phyloP scores from a whole-genome alignment of 2,113 vertebrate genomes.

The Salvelinus alpinus region DNA sequence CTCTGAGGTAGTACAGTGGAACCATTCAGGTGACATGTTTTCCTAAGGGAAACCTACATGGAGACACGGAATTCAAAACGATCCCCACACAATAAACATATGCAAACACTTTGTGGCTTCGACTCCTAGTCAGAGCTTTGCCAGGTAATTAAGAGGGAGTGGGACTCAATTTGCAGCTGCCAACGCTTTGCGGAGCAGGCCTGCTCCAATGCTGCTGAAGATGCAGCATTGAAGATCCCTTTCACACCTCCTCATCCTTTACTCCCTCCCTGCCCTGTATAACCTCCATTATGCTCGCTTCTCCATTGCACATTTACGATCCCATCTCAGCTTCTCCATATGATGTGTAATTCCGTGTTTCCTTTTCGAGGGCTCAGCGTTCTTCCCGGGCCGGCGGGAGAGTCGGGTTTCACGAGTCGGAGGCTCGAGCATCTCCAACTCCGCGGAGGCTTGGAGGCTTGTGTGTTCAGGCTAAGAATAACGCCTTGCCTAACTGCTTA shows the following conservation, averaged over 20 bases:
- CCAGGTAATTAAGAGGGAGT: background rate
- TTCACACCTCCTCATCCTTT: background rate
- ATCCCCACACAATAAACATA: too few species aligned
- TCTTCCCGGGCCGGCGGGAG: background rate
- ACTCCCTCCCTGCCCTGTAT: background rate
- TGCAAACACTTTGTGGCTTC: too few species aligned
- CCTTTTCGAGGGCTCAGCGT: background rate
- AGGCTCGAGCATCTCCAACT: background rate
- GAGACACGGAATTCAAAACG: too few species aligned
- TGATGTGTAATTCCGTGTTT: background rate
- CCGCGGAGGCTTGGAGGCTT: background rate
- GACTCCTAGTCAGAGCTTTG: background rate
- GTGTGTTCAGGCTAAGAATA: conserved; percentile 1
- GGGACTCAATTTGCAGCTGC: conserved; percentile 6
- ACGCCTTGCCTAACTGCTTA: background rate
- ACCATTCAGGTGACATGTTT: too few species aligned
- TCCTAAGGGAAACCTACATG: too few species aligned
- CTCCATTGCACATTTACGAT: background rate
- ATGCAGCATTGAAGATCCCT: background rate
- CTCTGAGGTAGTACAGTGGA: too few species aligned
- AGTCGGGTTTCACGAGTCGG: background rate
- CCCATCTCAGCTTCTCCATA: background rate
- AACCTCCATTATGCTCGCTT: background rate
- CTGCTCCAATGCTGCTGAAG: background rate
- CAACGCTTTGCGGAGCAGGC: background rate